phyloP scores from a whole-genome alignment of 2,797 vertebrate genomes.

The Megalops cyprinoides region DNA sequence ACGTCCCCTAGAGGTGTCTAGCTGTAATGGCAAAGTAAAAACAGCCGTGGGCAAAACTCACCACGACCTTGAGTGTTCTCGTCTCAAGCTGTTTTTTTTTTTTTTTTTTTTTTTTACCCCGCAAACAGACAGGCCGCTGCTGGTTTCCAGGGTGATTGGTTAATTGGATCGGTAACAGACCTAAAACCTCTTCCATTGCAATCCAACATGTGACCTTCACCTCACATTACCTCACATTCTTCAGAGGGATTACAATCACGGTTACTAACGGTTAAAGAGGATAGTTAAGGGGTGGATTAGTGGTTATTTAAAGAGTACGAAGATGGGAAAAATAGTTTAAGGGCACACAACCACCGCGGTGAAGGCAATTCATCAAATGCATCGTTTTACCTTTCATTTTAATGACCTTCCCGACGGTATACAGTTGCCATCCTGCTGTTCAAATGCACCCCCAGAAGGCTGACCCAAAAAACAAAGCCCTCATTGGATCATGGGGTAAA shows the following conservation, averaged over 20 bases:
- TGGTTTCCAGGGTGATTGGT: too few relatives aligned
- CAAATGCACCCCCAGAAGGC: conserved; percentile 5
- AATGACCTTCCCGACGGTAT: background rate
- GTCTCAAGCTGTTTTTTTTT: conserved; percentile 6
- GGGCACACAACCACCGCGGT: background rate
- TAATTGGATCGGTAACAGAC: background rate
- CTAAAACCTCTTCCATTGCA: background rate
- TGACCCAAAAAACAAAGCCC: background rate
- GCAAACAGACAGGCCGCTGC: too few relatives aligned
- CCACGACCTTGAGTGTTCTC: background rate
- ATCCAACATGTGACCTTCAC: background rate
- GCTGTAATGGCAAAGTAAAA: too few relatives aligned
- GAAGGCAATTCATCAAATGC: background rate
- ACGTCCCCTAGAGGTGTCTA: conserved; percentile 19
- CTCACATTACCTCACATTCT: background rate
- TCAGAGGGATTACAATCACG: background rate
- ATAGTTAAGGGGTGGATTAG: background rate
- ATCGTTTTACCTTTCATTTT: conserved; percentile 3
- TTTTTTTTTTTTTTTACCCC: too few relatives aligned
- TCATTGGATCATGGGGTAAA: background rate
- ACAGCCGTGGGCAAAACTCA: conserved; percentile 17
- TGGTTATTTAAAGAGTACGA: background rate
- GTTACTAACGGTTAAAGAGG: conserved; percentile 4
- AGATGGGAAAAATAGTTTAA: background rate
- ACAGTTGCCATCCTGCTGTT: background rate